phyloP scores from a whole-genome alignment of 2,797 vertebrate species.

The Triplophysa bombifrons region DNA sequence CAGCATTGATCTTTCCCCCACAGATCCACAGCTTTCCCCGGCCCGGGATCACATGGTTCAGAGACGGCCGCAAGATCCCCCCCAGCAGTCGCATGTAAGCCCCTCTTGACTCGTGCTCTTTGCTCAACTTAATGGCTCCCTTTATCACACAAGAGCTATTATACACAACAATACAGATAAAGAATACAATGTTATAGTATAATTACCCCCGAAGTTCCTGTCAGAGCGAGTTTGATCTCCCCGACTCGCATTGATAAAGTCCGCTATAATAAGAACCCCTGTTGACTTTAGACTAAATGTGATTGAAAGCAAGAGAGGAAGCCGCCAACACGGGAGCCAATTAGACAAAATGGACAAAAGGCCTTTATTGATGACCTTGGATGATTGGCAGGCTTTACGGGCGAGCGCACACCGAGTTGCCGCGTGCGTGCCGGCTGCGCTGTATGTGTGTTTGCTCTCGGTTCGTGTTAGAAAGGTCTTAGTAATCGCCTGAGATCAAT shows the following conservation, averaged over 20 bases:
- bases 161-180: constrained; percentile 11
- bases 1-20: constrained; percentile 84
- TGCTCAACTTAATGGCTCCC: constrained; percentile 1
- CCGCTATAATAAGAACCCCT: constrained; percentile 73
- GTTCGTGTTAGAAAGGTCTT: constrained; percentile 49
- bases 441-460: neutral
- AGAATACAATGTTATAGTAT: constrained; percentile 35
- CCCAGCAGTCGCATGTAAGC: constrained; percentile 96
- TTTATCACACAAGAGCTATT: constrained; percentile 25
- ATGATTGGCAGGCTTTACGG: constrained; percentile 75
- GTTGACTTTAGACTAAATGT: constrained; percentile 70
- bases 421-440: constrained; percentile 11
- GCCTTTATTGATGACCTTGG: constrained; percentile 74
- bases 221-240: constrained; percentile 14
- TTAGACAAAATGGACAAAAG: constrained; percentile 82
- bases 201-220: constrained; percentile 28
- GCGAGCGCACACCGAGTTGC: constrained; percentile 34
- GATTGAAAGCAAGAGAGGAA: constrained; percentile 75
- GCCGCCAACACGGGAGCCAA: constrained; percentile 78
- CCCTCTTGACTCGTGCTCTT: neutral
- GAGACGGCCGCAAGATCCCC: constrained; percentile 94
- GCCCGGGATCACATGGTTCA: constrained; percentile 98
- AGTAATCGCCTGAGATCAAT: constrained; percentile 71
- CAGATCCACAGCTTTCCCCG: constrained; percentile 93
- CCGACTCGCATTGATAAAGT: constrained; percentile 71